Evolutionary conservation across 2,888 invertebrate species (phyloP).

Genomic region (Andrena trimmerana): DNA sequence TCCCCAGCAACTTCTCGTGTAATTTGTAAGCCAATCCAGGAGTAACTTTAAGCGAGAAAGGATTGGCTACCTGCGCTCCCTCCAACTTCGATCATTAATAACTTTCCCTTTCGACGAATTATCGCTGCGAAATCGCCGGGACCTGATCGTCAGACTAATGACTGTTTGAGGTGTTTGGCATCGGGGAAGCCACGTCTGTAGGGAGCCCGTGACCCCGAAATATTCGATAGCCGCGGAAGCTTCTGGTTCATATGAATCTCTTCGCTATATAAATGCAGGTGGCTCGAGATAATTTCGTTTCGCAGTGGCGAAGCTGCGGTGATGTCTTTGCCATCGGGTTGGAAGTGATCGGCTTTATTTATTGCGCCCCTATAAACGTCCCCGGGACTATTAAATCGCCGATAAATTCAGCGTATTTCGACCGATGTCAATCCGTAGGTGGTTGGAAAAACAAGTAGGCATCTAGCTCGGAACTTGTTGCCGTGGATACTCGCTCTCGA

Average conservation of each 20-base stretch:
- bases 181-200: neutral
- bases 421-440: constrained; percentile 48
- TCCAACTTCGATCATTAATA: constrained; percentile 68
- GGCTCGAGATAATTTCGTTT: constrained; percentile 47
- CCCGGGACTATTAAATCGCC: constrained; percentile 64
- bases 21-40: constrained; percentile 62
- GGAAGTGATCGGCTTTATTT: constrained; percentile 65
- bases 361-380: constrained; percentile 65
- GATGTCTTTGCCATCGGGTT: constrained; percentile 47
- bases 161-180: neutral
- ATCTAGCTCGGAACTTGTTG: constrained; percentile 24
- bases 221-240: neutral
- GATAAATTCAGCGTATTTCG: constrained; percentile 68
- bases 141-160: constrained; percentile 15
- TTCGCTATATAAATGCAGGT: constrained; percentile 21
- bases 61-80: constrained; percentile 17
- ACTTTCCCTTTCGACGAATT: constrained; percentile 58
- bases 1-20: constrained; percentile 50
- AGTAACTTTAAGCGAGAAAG: constrained; percentile 13
- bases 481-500: neutral
- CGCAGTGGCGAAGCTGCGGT: constrained; percentile 17
- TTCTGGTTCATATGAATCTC: neutral
- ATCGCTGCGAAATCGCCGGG: constrained; percentile 14
- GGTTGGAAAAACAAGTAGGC: constrained; percentile 34
- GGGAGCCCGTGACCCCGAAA: neutral